Percentiles rank a stretch among this genome's conserved stretches.
These are phyloP conservation scores for Clinocottus analis DNA, from an alignment of 2,113 vertebrate genomes.

Conservation along the genomic window DNA sequence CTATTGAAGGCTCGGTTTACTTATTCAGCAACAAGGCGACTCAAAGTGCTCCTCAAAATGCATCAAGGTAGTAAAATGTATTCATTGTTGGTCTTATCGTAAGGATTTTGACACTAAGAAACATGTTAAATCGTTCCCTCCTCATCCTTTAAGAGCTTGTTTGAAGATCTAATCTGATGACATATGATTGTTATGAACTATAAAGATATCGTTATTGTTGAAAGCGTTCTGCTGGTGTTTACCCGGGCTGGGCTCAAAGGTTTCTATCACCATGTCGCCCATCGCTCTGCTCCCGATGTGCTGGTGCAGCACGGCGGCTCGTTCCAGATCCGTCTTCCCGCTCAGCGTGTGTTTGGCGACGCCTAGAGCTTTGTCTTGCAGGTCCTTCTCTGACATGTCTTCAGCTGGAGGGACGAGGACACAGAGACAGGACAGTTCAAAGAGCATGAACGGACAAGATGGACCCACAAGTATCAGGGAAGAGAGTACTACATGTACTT, in stretches of 20 bases:
- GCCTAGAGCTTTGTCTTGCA: conserved; percentile 85
- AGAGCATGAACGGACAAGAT: neutral
- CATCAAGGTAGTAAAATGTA: no score
- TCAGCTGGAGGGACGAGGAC: conserved; percentile 69
- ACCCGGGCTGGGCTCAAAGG: conserved; percentile 88
- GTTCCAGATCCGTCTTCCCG: conserved; percentile 90
- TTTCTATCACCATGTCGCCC: conserved; percentile 98
- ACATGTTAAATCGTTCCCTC: neutral
- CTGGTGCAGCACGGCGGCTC: conserved; percentile 90
- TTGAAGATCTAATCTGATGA: no score
- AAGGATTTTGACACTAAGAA: neutral
- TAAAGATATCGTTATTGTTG: no score
- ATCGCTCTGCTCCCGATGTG: conserved; percentile 95
- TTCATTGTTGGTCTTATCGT: no score
- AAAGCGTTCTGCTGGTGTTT: no score
- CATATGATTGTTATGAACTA: no score
- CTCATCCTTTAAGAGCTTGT: neutral
- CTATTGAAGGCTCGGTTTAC: neutral
- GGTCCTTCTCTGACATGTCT: conserved; percentile 90
- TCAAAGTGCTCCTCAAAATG: no score
- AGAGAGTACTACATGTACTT: no score
- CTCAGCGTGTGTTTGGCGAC: conserved; percentile 84
- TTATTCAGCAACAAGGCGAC: no score
- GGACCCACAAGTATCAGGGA: neutral
- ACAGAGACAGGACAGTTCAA: neutral